Evolutionary conservation across 2,888 invertebrate species (phyloP).

Genomic region (Tridacna gigas): DNA sequence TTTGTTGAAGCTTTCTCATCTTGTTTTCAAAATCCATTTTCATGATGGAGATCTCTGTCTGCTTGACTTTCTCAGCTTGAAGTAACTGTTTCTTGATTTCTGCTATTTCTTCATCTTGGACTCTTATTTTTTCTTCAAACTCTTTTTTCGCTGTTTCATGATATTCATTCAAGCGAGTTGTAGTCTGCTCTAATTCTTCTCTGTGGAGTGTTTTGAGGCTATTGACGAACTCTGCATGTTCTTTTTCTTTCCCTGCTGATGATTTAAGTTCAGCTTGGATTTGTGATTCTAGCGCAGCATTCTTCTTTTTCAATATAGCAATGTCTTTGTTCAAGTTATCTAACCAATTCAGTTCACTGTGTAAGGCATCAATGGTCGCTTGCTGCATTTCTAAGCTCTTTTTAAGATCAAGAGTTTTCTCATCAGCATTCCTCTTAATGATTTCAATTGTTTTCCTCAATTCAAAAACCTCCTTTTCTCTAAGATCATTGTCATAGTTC

Average conservation of each 20-base stretch:
- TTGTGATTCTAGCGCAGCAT: slow-evolving; percentile 50
- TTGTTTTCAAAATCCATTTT: slow-evolving; percentile 67
- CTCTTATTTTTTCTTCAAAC: slow-evolving; percentile 13
- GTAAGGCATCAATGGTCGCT: slow-evolving; percentile 37
- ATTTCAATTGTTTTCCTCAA: not conserved
- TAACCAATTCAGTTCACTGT: slow-evolving; percentile 47
- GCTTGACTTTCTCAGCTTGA: slow-evolving; percentile 41
- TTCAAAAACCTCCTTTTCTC: slow-evolving; percentile 1
- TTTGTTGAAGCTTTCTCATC: slow-evolving; percentile 59
- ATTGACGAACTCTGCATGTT: slow-evolving; percentile 26
- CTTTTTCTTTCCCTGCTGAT: slow-evolving; percentile 1
- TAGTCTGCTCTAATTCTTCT: slow-evolving; percentile 27
- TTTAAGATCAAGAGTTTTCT: slow-evolving; percentile 27
- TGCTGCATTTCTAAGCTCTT: slow-evolving; percentile 40
- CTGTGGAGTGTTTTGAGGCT: slow-evolving; percentile 20
- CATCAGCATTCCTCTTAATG: not conserved
- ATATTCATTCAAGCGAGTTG: slow-evolving; percentile 31
- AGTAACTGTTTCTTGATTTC: slow-evolving; percentile 42
- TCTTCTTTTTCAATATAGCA: slow-evolving; percentile 43
- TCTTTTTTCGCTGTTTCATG: slow-evolving; percentile 28
- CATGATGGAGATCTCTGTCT: slow-evolving; percentile 49
- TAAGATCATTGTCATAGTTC: slow-evolving; percentile 9
- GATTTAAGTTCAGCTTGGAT: slow-evolving; percentile 15
- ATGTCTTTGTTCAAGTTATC: slow-evolving; percentile 59
- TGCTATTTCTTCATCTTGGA: slow-evolving; percentile 53